phyloP scores from a whole-genome alignment of 2,113 vertebrate species.

The Sardina pilchardus region DNA sequence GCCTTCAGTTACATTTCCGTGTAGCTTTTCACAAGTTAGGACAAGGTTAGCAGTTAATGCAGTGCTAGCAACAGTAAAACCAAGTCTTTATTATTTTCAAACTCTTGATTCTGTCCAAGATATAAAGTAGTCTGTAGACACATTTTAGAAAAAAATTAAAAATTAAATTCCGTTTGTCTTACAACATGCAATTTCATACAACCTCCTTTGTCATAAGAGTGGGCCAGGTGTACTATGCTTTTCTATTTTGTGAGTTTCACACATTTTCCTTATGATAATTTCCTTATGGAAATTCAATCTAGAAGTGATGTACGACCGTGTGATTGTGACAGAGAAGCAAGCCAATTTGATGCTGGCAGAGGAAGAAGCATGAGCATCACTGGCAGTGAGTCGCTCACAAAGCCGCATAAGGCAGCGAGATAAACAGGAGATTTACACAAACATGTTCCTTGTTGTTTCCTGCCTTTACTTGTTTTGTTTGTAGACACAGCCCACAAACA shows the following conservation, averaged over 20 bases:
- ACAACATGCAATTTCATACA: too few species aligned
- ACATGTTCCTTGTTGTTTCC: neutral
- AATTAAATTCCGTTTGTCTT: too few species aligned
- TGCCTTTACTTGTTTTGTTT: neutral
- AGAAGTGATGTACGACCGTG: neutral
- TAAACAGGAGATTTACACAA: conserved; percentile 1
- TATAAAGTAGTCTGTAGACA: too few species aligned
- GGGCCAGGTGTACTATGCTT: neutral
- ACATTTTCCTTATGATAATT: neutral
- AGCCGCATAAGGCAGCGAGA: neutral
- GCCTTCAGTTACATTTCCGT: too few species aligned
- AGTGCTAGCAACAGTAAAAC: neutral
- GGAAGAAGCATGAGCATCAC: neutral
- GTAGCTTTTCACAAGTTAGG: too few species aligned
- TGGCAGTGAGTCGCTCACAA: neutral
- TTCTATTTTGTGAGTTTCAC: neutral
- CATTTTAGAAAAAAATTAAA: too few species aligned
- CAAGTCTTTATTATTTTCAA: neutral
- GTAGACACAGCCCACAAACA: neutral
- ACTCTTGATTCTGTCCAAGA: neutral
- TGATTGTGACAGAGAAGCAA: neutral
- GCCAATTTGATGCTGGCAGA: neutral
- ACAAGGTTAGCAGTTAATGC: too few species aligned
- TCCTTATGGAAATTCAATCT: neutral
- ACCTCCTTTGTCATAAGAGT: too few species aligned